These are phyloP conservation scores for Anabas testudineus DNA, from an alignment of 2,797 vertebrate genomes.

Conservation along the genomic window DNA sequence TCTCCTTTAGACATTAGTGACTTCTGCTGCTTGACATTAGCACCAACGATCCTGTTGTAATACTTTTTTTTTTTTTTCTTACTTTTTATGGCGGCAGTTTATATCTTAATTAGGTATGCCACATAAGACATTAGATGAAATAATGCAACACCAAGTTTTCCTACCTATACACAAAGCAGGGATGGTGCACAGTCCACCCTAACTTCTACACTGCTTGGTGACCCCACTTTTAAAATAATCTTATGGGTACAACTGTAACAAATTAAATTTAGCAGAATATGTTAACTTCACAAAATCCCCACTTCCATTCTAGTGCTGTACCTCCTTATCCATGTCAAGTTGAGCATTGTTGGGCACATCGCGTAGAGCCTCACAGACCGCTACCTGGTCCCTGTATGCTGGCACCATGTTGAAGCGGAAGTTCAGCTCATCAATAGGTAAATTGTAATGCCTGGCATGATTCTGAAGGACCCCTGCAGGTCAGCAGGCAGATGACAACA, in stretches of 20 bases:
- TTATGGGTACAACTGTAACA: background rate
- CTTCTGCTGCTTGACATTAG: background rate
- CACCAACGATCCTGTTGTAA: background rate
- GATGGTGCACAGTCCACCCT: no score
- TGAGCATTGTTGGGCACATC: constrained; percentile 67
- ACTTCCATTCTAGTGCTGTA: constrained; percentile 62
- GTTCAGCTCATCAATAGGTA: constrained; percentile 90
- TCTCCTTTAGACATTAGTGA: background rate
- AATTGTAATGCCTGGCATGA: constrained; percentile 87
- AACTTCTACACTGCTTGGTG: no score
- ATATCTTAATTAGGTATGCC: background rate
- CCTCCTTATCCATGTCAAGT: constrained; percentile 85
- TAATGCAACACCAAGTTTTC: no score
- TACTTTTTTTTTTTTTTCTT: background rate
- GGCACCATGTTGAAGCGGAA: constrained; percentile 87
- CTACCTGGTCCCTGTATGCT: constrained; percentile 84
- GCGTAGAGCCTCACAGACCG: constrained; percentile 80
- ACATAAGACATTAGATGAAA: background rate
- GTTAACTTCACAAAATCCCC: background rate
- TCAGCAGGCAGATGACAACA: constrained; percentile 3
- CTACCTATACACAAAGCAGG: no score
- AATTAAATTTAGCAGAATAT: background rate
- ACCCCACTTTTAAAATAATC: no score
- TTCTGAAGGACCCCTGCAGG: constrained; percentile 88
- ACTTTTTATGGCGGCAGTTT: no score